phyloP scores from a whole-genome alignment of 2,113 vertebrate species.

The Tachuris rubrigastra region DNA sequence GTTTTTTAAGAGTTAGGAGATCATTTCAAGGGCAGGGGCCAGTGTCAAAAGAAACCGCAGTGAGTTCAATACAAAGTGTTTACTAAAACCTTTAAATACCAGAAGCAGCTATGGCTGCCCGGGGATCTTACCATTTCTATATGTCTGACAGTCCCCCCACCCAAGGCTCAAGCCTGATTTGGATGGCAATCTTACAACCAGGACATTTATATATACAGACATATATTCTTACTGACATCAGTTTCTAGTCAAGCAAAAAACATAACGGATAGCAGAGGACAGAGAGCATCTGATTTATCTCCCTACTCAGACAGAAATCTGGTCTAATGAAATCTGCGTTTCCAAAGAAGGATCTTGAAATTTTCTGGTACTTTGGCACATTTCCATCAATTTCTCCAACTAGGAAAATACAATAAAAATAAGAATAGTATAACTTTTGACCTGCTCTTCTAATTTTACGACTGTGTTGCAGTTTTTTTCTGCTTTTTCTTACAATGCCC shows the following conservation, averaged over 20 bases:
- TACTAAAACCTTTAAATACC: neutral
- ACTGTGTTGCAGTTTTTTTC: neutral
- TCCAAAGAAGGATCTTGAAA: neutral
- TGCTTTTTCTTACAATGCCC: neutral
- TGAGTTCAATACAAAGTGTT: neutral
- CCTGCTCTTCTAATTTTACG: neutral
- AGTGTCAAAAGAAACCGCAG: neutral
- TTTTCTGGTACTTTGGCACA: conserved; percentile 5
- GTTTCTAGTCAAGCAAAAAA: neutral
- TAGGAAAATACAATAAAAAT: neutral
- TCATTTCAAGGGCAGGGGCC: neutral
- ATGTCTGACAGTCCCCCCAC: neutral
- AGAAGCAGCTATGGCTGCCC: neutral
- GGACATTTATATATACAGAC: neutral
- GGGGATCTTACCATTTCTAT: neutral
- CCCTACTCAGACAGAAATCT: neutral
- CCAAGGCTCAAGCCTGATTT: neutral
- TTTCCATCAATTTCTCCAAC: neutral
- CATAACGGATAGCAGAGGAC: neutral
- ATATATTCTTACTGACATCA: neutral
- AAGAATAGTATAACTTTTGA: neutral
- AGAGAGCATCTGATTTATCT: neutral
- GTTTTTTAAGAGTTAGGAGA: neutral
- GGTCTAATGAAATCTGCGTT: neutral
- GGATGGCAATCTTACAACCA: neutral